Base-by-base conservation (phyloP, 1,140 invertebrate genomes). In the Luehdorfia chinensis region DNA sequence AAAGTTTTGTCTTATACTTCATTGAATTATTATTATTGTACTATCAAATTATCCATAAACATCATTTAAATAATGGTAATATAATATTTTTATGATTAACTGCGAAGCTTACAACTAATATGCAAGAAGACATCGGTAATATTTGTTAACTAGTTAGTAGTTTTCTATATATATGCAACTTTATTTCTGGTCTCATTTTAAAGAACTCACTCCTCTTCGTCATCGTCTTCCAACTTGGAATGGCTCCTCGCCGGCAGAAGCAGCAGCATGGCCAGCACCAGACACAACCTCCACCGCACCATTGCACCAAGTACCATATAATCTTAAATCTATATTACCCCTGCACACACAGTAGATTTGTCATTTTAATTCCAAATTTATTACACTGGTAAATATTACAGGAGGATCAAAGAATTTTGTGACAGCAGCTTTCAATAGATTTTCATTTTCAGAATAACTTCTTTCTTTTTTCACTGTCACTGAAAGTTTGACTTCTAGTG, bases 281-380 rank as follows among this genome's bases (percentile, higher is more conserved):
- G 21, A 43, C 63, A 67, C 28, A 53, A 66, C 65, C 65, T 66
- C 78, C 76, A 83, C 59, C 65, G 60, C 4, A 78, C 62, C 76
- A 80, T 80, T 44, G 63, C 66, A 65, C 41, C 33, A 34, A 45
- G 37, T 56, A 49, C 27, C 55, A 60, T 33, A 30, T 50, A 43
- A 58, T 45, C 13, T 44, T 33, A 7, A 16, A 25, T 23, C 16
- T 43, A 28, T 25, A 57, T 48, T 64, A 65, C 50, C 52, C 47
- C 52, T 37, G 27, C 33, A 27, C 46, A 68, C 68, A 77, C 75
- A 43, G 47, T 69, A 59, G 53, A 79, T 84, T 83, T 83, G 59
- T 73, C 78, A 83, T 83, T 74, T 75, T 79, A 73, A 52, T 37
- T 60, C 65, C 57, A 47, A 78, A 75, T 67, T 50, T 55, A 34